Evolutionary conservation across 2,113 vertebrate genomes (phyloP).

Genomic region (Mirounga angustirostris): DNA sequence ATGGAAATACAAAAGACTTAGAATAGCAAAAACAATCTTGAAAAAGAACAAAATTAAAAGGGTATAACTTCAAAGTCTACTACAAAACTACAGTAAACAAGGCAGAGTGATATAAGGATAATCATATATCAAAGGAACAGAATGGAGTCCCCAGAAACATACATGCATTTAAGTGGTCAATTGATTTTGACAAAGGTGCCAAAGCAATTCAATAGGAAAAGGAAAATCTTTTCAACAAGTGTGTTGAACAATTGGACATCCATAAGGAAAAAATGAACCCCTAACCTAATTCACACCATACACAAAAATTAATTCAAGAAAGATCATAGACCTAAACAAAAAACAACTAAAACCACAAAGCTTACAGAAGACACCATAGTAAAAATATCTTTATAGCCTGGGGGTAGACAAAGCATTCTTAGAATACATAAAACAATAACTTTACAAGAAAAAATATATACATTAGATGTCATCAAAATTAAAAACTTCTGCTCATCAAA

Average conservation of each 20-base stretch:
- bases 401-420: too few relatives aligned
- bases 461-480: neutral
- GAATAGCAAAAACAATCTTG: too few relatives aligned
- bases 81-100: too few relatives aligned
- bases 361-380: neutral
- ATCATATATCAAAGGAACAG: neutral
- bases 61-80: too few relatives aligned
- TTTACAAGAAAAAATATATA: neutral
- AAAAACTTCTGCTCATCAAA: neutral
- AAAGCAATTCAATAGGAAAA: neutral
- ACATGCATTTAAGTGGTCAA: neutral
- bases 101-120: neutral
- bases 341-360: neutral
- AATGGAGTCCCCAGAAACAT: neutral
- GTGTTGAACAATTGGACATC: neutral
- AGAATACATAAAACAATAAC: neutral
- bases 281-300: neutral
- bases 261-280: neutral
- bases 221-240: neutral
- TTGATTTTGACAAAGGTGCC: neutral
- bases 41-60: too few relatives aligned
- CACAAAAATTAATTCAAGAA: too few relatives aligned
- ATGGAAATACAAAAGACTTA: too few relatives aligned
- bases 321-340: neutral
- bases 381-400: neutral